Conservation (phyloP, 2,888 invertebrate genomes). For the Eremobia ochroleuca region DNA sequence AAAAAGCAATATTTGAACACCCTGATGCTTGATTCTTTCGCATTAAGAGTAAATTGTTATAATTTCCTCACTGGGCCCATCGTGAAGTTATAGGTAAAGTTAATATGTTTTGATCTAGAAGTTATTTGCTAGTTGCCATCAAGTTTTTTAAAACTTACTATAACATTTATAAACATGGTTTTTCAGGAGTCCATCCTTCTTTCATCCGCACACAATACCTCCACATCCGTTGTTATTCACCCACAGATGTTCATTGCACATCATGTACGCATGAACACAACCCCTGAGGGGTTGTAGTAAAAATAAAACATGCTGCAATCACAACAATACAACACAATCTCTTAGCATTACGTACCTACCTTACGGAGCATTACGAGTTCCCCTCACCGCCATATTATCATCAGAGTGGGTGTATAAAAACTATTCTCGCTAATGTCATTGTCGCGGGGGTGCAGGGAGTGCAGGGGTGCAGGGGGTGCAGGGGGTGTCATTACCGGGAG, state of each 20-base stretch:
- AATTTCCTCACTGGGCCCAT: background rate
- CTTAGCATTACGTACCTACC: conserved; percentile 28
- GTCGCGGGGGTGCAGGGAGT: conserved; percentile 66
- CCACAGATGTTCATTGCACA: no score
- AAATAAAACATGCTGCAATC: conserved; percentile 13
- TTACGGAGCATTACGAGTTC: conserved; percentile 24
- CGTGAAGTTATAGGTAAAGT: background rate
- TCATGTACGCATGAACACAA: no score
- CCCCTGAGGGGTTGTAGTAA: background rate
- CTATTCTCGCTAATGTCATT: conserved; percentile 80
- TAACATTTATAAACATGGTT: background rate
- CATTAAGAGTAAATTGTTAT: background rate
- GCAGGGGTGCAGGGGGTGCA: conserved; percentile 37
- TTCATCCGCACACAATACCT: background rate
- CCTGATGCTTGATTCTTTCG: background rate
- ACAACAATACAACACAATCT: conserved; percentile 45
- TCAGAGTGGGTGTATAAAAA: conserved; percentile 66
- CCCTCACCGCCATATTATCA: conserved; percentile 42
- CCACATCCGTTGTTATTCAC: background rate
- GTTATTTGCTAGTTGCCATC: background rate
- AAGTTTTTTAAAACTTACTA: background rate
- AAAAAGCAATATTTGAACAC: no score
- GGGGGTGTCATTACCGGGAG: conserved; percentile 82
- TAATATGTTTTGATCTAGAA: background rate
- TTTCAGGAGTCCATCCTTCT: no score